Evolutionary conservation across 2,888 invertebrate genomes (phyloP).

Genomic region (Tortricodes alternella): DNA sequence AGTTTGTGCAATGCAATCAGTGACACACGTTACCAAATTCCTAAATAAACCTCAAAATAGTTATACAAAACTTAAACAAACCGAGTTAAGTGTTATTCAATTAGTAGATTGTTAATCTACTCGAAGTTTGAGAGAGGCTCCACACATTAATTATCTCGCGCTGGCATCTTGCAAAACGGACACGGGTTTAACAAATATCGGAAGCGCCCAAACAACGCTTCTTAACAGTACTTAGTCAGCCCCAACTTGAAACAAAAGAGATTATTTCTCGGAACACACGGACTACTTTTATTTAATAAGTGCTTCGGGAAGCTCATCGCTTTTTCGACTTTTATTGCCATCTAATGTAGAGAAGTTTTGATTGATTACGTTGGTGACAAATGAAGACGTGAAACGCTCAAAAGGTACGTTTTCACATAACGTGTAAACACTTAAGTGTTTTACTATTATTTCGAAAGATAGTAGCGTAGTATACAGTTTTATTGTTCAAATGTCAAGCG

Average conservation of each 20-base stretch:
- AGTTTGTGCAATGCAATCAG: no score
- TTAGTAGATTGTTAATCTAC: constrained; percentile 63
- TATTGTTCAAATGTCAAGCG: constrained; percentile 22
- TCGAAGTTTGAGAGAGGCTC: constrained; percentile 52
- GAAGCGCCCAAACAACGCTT: constrained; percentile 67
- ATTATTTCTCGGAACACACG: constrained; percentile 54
- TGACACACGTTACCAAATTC: neutral
- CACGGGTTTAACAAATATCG: constrained; percentile 75
- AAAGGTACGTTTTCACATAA: no score
- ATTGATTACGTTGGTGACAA: neutral
- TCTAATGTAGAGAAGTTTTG: neutral
- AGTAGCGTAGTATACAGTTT: neutral
- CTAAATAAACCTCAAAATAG: constrained; percentile 18
- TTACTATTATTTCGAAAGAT: neutral
- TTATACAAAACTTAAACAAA: constrained; percentile 20
- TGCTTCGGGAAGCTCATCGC: neutral
- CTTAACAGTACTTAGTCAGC: constrained; percentile 68
- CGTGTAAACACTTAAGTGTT: neutral
- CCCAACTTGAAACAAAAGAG: constrained; percentile 60
- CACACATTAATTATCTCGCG: constrained; percentile 74
- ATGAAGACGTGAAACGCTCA: no score
- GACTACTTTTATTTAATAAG: constrained; percentile 32
- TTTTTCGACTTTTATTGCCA: constrained; percentile 8
- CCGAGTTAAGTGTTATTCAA: constrained; percentile 48
- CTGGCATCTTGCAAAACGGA: constrained; percentile 69